Percentiles rank a stretch among this genome's conserved stretches.
Conservation (phyloP, 2,797 vertebrate genomes). For the Macroramphosus scolopax region DNA sequence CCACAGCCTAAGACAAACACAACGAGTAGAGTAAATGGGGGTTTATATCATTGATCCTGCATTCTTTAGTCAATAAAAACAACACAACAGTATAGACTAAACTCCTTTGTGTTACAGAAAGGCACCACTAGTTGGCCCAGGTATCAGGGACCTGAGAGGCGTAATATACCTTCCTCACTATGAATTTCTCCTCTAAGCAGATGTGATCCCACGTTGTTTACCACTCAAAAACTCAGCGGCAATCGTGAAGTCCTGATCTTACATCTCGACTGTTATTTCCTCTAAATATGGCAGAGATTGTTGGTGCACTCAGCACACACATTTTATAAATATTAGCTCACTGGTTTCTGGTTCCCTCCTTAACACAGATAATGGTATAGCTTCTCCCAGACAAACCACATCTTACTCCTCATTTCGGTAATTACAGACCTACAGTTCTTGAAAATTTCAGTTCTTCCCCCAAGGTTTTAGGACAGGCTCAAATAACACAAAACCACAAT, state of each 20-base stretch:
- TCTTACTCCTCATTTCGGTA: conserved; percentile 54
- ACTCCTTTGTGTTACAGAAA: background rate
- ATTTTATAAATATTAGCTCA: conserved; percentile 51
- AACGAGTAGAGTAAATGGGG: background rate
- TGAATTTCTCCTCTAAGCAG: no score
- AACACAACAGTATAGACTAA: background rate
- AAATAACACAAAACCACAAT: conserved; percentile 27
- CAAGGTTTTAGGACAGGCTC: conserved; percentile 24
- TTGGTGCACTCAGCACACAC: conserved; percentile 11
- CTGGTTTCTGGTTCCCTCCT: conserved; percentile 30
- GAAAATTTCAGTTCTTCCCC: conserved; percentile 22
- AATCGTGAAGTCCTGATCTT: conserved; percentile 15
- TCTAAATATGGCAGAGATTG: conserved; percentile 12
- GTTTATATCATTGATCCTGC: conserved; percentile 7
- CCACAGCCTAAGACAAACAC: background rate
- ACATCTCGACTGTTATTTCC: conserved; percentile 19
- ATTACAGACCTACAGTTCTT: conserved; percentile 57
- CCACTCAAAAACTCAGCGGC: no score
- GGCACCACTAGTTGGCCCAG: no score
- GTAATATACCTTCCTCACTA: no score
- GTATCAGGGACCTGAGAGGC: no score
- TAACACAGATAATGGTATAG: conserved; percentile 32
- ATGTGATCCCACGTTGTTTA: no score
- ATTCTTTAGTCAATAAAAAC: no score
- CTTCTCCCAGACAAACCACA: conserved; percentile 42